Percentiles rank a stretch among this genome's conserved stretches.
Evolutionary conservation across 1,140 invertebrate species (phyloP).

Genomic region (Steinernema khuongi): DNA sequence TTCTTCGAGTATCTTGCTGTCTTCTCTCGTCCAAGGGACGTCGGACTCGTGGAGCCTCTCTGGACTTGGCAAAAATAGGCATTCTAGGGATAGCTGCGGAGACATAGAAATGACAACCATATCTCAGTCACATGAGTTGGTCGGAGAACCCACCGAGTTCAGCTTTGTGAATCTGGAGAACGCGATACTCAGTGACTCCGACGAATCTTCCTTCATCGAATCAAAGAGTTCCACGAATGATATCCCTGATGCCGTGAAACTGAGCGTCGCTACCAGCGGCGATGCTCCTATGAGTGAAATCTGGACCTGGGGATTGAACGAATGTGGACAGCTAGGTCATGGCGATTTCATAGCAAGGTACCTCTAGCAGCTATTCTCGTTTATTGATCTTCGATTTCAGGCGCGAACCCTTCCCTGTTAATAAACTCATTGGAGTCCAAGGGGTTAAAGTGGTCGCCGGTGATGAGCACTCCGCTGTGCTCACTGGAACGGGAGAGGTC

Average conservation of each 20-base stretch:
- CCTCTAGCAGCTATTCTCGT: no score
- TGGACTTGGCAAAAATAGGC: not conserved
- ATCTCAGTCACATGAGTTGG: not conserved
- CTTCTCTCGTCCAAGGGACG: not conserved
- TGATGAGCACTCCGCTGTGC: conserved; percentile 10
- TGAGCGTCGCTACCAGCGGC: not conserved
- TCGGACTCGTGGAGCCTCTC: not conserved
- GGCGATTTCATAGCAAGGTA: conserved; percentile 1
- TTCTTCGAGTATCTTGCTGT: not conserved
- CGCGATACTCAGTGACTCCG: conserved; percentile 3
- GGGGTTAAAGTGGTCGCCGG: conserved; percentile 17
- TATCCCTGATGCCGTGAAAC: not conserved
- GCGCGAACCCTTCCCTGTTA: not conserved
- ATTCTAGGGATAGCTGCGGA: not conserved
- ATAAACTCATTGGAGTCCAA: not conserved
- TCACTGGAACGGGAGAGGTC: conserved; percentile 17
- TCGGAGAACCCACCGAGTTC: not conserved
- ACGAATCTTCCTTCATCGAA: not conserved
- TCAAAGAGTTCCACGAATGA: not conserved
- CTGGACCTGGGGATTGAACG: not conserved
- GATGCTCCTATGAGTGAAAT: not conserved
- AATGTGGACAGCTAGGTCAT: not conserved
- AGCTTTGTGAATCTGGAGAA: conserved; percentile 10
- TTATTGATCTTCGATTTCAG: not conserved
- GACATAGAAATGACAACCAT: conserved; percentile 9